Evolutionary conservation across 2,888 invertebrate genomes (phyloP), one percentile per base, ranked within the genome.

Genomic region (Athetis lepigone): DNA sequence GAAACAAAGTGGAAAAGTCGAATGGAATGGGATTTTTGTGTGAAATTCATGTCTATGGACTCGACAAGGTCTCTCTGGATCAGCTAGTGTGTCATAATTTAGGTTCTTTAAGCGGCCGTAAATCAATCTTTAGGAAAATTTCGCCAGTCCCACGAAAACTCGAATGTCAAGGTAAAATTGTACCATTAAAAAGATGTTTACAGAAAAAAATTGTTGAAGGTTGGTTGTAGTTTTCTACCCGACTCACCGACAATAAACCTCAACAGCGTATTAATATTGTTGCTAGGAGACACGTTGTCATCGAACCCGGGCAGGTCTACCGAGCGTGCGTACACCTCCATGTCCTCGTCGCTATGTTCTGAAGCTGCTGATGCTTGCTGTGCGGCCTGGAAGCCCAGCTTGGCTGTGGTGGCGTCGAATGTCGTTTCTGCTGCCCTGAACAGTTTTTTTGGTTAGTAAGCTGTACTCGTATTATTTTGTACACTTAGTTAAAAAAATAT

Each of bases 251-350:
- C 93, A 23, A 97, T 96, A 74, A 98, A 96, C 81, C 98, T 93
- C 52, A 97, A 91, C 58, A 98, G 92, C 37, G 96, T 95, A 52
- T 96, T 96, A 59, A 98, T 97, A 51, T 95, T 96, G 89, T 98
- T 98, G 84, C 96, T 96, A 0, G 97, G 97, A 0, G 98, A 98
- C 29, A 97, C 96, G 85, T 97, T 98, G 84, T 98, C 98, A 76
- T 98, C 98, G 73, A 98, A 97, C 2, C 98, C 97, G 2, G 97
- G 97, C 39, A 98, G 93, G 88, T 97, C 97, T 0, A 97, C 96
- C 7, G 96, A 96, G 64, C 97, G 94, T 0, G 97, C 97, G 95
- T 97, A 97, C 50, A 97, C 95, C 83, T 98, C 97, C 79, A 95
- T 93, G 71, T 97, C 97, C 71, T 97, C 97, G 77, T 97, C 97